Conservation (phyloP, 2,113 vertebrate genomes). For the Zingel zingel region DNA sequence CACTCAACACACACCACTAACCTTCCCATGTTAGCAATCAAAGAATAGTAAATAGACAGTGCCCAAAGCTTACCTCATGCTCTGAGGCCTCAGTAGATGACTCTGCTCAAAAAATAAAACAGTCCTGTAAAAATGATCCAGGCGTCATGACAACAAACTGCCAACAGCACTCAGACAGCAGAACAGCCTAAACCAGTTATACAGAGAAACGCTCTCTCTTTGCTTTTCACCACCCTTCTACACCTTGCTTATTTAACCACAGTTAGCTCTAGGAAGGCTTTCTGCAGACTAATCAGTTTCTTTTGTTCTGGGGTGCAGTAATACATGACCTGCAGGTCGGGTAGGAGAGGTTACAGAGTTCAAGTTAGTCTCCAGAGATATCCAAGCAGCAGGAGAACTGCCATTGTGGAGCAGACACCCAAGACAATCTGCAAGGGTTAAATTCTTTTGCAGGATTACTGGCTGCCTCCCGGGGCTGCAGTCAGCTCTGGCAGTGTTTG, state of each 20-base stretch:
- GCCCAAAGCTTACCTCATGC: constrained; percentile 47
- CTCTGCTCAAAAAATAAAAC: constrained; percentile 28
- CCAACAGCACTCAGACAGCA: constrained; percentile 58
- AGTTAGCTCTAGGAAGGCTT: constrained; percentile 15
- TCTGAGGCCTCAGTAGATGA: constrained; percentile 26
- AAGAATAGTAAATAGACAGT: constrained; percentile 64
- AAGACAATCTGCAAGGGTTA: constrained; percentile 73
- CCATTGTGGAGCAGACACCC: constrained; percentile 37
- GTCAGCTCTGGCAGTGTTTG: constrained; percentile 70
- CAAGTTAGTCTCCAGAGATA: constrained; percentile 39
- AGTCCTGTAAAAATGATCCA: constrained; percentile 49
- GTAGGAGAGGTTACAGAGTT: constrained; percentile 45
- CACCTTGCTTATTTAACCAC: constrained; percentile 27
- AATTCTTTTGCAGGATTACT: constrained; percentile 81
- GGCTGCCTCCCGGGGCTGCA: constrained; percentile 72
- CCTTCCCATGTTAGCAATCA: constrained; percentile 46
- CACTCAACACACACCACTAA: constrained; percentile 40
- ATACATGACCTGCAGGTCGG: constrained; percentile 30
- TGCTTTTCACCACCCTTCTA: background rate
- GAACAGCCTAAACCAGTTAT: constrained; percentile 79
- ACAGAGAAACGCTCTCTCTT: constrained; percentile 35
- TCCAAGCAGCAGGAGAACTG: constrained; percentile 23
- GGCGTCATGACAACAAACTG: constrained; percentile 63
- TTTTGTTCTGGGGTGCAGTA: constrained; percentile 38
- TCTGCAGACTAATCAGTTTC: constrained; percentile 72